phyloP scores from a whole-genome alignment of 2,888 invertebrate species.

The Bombylius discolor region DNA sequence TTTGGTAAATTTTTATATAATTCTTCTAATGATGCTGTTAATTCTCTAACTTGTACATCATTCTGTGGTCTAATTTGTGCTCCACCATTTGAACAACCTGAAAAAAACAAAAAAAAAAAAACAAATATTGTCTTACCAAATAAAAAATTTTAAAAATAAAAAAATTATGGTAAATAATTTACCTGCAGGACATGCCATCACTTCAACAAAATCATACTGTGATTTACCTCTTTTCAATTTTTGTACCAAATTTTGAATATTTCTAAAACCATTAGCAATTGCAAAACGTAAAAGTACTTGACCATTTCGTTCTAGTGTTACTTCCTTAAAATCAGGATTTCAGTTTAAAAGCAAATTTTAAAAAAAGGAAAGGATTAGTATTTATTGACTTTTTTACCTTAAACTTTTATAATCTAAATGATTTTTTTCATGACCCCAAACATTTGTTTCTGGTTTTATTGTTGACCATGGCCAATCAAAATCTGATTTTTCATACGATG shows the following conservation, averaged over 20 bases:
- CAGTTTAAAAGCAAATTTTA: conserved; percentile 37
- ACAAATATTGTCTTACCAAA: too few species aligned
- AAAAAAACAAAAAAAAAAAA: too few species aligned
- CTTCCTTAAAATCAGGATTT: conserved; percentile 87
- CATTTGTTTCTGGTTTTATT: conserved; percentile 20
- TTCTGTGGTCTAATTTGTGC: too few species aligned
- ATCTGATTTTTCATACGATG: conserved; percentile 38
- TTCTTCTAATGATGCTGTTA: too few species aligned
- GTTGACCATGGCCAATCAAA: conserved; percentile 57
- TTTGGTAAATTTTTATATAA: too few species aligned
- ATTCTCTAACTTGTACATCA: too few species aligned
- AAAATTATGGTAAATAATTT: conserved; percentile 12
- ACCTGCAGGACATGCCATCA: conserved; percentile 99
- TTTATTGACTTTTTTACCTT: conserved; percentile 32
- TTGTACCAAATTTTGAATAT: conserved; percentile 95
- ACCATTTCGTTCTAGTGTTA: conserved; percentile 58
- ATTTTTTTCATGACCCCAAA: conserved; percentile 47
- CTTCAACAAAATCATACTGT: conserved; percentile 88
- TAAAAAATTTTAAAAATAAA: too few species aligned
- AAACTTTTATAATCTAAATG: conserved; percentile 54
- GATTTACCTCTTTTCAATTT: conserved; percentile 85
- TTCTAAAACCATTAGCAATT: conserved; percentile 90
- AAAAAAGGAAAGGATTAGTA: too few species aligned
- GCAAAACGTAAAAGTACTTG: conserved; percentile 67
- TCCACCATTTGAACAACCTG: too few species aligned